A percentile compares a stretch with the other conserved stretches of the same genome.
These are phyloP conservation scores for Meteorus colon DNA, from an alignment of 2,888 invertebrate genomes.

Conservation along the genomic window DNA sequence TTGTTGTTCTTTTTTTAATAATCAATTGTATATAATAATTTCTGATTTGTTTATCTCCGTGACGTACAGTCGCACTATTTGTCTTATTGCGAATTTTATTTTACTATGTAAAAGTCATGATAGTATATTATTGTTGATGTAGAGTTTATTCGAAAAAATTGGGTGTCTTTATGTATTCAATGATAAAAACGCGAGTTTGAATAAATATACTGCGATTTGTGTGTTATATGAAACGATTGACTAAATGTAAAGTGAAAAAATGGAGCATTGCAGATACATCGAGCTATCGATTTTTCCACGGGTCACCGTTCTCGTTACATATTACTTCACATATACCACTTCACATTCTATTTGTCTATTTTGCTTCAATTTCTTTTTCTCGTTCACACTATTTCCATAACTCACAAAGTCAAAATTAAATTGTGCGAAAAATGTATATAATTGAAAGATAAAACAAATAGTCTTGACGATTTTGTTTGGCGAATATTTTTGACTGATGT, in stretches of 20 bases:
- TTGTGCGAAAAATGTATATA: background rate
- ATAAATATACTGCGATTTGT: conserved; percentile 13
- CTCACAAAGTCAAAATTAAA: background rate
- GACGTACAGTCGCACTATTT: too few relatives aligned
- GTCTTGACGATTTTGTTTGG: conserved; percentile 19
- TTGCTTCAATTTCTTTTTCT: background rate
- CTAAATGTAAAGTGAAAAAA: conserved; percentile 18
- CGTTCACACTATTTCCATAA: background rate
- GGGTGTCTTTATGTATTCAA: conserved; percentile 18
- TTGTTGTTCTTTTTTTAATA: background rate
- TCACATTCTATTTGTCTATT: conserved; percentile 20
- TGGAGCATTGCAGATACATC: conserved; percentile 25
- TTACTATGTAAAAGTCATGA: background rate
- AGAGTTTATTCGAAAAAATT: background rate
- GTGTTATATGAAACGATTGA: background rate
- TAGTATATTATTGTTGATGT: background rate
- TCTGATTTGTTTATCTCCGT: too few relatives aligned
- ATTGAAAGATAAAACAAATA: background rate
- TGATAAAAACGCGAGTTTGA: conserved; percentile 21
- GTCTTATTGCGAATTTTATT: too few relatives aligned
- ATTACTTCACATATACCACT: conserved; percentile 25
- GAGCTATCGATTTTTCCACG: conserved; percentile 40
- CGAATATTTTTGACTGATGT: conserved; percentile 13
- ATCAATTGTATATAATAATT: too few relatives aligned
- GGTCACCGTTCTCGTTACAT: conserved; percentile 26